Evolutionary conservation across 2,888 invertebrate genomes (phyloP).

Genomic region (Ectobius pallidus): DNA sequence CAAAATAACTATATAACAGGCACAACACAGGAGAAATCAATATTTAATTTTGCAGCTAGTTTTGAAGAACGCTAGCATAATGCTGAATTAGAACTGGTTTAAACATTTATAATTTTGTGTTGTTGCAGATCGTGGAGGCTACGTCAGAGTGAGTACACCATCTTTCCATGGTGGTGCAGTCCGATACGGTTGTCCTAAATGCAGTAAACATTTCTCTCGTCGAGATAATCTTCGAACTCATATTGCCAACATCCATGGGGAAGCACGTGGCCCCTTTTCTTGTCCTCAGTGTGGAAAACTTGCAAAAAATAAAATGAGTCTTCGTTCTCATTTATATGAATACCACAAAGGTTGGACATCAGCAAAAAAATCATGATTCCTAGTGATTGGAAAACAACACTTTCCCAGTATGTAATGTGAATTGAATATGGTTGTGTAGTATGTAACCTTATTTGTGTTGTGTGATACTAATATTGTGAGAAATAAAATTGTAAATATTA

Average conservation of each 20-base stretch:
- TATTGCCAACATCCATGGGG: constrained; percentile 43
- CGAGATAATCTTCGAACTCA: constrained; percentile 41
- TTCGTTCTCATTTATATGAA: constrained; percentile 41
- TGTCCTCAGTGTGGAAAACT: constrained; percentile 41
- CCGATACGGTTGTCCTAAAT: constrained; percentile 38
- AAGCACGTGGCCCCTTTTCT: constrained; percentile 40
- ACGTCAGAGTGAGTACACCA: neutral
- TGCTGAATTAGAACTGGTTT: too few relatives aligned
- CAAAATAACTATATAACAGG: too few relatives aligned
- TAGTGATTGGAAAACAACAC: too few relatives aligned
- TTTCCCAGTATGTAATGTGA: too few relatives aligned
- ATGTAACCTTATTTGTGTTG: too few relatives aligned
- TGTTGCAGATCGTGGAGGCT: constrained; percentile 12
- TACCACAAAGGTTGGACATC: constrained; percentile 27
- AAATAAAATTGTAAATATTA: too few relatives aligned
- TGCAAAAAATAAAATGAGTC: constrained; percentile 43
- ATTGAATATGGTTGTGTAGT: too few relatives aligned
- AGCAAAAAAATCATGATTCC: neutral
- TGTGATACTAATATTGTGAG: too few relatives aligned
- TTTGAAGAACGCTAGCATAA: too few relatives aligned
- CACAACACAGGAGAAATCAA: too few relatives aligned
- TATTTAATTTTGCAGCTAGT: too few relatives aligned
- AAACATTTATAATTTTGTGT: too few relatives aligned
- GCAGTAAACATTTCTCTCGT: constrained; percentile 41
- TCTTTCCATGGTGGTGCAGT: constrained; percentile 4